A percentile compares a stretch with the other conserved stretches of the same genome.
phyloP scores from a whole-genome alignment of 1,140 invertebrate genomes.

The Drosophila triauraria region DNA sequence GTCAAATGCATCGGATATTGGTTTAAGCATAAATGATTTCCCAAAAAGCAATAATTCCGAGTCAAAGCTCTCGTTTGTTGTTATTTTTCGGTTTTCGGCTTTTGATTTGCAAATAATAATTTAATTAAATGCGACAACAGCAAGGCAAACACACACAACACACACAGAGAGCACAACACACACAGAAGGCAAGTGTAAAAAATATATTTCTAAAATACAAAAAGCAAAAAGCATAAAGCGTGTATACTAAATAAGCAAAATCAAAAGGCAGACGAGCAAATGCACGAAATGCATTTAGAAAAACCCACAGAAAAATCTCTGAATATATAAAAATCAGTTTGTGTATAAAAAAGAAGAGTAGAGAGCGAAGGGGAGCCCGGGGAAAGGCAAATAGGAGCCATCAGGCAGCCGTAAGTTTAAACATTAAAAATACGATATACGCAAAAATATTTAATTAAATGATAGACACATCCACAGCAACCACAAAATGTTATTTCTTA shows the following conservation, averaged over 20 bases:
- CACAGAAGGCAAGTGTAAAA: constrained; percentile 43
- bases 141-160: constrained; percentile 61
- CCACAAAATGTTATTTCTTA: constrained; percentile 84
- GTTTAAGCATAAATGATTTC: constrained; percentile 41
- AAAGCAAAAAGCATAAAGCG: constrained; percentile 29
- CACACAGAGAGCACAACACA: constrained; percentile 21
- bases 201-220: constrained; percentile 36
- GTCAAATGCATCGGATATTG: constrained; percentile 34
- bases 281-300: constrained; percentile 54
- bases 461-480: constrained; percentile 62
- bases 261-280: constrained; percentile 53
- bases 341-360: constrained; percentile 31
- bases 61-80: constrained; percentile 43
- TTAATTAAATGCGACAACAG: constrained; percentile 56
- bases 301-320: constrained; percentile 36
- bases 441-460: constrained; percentile 70
- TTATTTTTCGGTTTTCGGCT: constrained; percentile 54
- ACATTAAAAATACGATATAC: constrained; percentile 59
- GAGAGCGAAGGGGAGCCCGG: constrained; percentile 6
- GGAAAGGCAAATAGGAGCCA: constrained; percentile 15
- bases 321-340: constrained; percentile 56
- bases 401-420: constrained; percentile 57
- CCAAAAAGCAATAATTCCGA: constrained; percentile 58
- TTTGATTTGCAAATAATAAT: constrained; percentile 53
- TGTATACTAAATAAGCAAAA: constrained; percentile 65